phyloP scores from a whole-genome alignment of 2,797 vertebrate genomes.

The Mormyrus hasselquistii region DNA sequence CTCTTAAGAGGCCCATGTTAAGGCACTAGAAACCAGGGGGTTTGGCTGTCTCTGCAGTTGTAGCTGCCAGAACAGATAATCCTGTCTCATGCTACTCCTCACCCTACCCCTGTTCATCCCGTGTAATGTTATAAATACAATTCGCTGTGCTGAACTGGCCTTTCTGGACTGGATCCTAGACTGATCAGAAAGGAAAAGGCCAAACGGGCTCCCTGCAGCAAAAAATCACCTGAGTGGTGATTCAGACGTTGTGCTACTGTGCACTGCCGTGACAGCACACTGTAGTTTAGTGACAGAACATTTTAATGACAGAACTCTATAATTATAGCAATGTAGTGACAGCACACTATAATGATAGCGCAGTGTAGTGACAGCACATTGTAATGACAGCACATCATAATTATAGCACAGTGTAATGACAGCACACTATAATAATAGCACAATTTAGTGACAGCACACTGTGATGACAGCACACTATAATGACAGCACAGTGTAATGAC shows the following conservation, averaged over 20 bases:
- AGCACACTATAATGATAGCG: neutral
- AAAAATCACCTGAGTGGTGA: neutral
- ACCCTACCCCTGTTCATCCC: neutral
- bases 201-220: neutral
- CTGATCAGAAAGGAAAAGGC: neutral
- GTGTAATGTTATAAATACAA: neutral
- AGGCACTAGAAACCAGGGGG: neutral
- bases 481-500: neutral
- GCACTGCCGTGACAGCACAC: neutral
- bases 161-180: neutral
- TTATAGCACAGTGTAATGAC: too few species aligned
- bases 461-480: too few species aligned
- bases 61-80: neutral
- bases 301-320: neutral
- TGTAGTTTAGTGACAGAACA: rapidly evolving
- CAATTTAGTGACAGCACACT: too few species aligned
- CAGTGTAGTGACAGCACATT: neutral
- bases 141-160: neutral
- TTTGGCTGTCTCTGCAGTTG: neutral
- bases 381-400: rapidly evolving
- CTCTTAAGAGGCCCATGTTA: neutral
- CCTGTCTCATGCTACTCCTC: neutral
- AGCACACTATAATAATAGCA: too few species aligned
- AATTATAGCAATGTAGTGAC: neutral
- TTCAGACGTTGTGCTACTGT: neutral